phyloP scores from a whole-genome alignment of 2,113 vertebrate genomes.

The Engraulis encrasicolus region DNA sequence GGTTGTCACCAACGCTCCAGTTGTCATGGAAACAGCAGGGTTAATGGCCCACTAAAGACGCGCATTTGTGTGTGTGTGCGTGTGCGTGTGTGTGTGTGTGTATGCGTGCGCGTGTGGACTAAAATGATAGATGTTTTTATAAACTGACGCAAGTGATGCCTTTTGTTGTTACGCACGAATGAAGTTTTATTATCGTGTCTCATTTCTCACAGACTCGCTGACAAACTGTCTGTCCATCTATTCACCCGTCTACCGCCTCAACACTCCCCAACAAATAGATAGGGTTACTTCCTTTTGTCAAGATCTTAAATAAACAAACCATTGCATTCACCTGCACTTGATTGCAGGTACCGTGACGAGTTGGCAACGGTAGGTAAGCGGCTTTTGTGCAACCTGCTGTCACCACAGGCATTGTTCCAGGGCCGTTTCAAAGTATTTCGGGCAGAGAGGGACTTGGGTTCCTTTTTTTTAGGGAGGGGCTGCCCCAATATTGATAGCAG shows the following conservation, averaged over 20 bases:
- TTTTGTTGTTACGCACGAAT: not conserved
- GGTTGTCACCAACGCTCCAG: slow-evolving; percentile 26
- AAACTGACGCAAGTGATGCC: not conserved
- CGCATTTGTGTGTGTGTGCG: slow-evolving; percentile 24
- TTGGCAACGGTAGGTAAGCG: not conserved
- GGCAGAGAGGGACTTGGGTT: too few species aligned
- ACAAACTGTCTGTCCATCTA: not conserved
- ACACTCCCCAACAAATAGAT: not conserved
- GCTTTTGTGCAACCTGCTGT: not conserved
- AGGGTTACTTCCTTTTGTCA: not conserved
- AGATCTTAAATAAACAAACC: not conserved
- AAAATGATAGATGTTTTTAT: not conserved
- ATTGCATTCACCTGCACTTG: not conserved
- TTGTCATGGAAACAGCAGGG: slow-evolving; percentile 39
- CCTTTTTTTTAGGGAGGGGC: too few species aligned
- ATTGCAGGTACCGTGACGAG: not conserved
- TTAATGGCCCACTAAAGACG: slow-evolving; percentile 30
- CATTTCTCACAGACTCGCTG: too few species aligned
- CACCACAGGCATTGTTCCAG: not conserved
- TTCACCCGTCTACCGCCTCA: not conserved
- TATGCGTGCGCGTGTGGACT: not conserved
- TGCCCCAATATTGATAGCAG: too few species aligned
- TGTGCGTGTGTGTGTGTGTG: slow-evolving; percentile 11
- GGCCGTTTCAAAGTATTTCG: too few species aligned
- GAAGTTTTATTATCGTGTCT: not conserved